A percentile compares a stretch with the other conserved stretches of the same genome.
These are phyloP conservation scores for Phrynosoma platyrhinos DNA, from an alignment of 2,113 vertebrate genomes.

Conservation along the genomic window DNA sequence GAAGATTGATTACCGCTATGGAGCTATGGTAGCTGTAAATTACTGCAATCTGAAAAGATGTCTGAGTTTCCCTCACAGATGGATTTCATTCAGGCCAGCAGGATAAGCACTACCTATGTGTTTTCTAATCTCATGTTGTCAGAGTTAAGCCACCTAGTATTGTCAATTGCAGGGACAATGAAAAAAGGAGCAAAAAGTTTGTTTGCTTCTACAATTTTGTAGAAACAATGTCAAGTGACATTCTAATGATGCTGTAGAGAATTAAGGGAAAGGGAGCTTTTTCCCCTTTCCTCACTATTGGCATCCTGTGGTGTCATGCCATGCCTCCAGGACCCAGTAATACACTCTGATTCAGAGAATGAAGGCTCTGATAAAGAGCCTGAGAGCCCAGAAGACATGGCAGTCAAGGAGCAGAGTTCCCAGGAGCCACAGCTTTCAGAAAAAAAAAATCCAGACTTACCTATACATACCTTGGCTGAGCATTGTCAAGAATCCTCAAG, in stretches of 20 bases:
- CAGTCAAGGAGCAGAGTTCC: no score
- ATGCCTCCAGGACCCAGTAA: no score
- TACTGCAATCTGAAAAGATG: conserved; percentile 51
- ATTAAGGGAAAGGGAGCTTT: background rate
- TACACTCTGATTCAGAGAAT: no score
- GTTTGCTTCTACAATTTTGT: background rate
- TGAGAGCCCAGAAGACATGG: no score
- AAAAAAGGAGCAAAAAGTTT: background rate
- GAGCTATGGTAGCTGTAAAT: conserved; percentile 28
- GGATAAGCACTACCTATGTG: conserved; percentile 6
- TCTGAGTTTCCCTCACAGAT: background rate
- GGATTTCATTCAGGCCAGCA: conserved; percentile 28
- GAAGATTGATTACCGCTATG: conserved; percentile 16
- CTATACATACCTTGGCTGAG: no score
- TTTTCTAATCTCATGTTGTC: conserved; percentile 33
- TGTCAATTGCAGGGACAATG: background rate
- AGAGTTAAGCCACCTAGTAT: conserved; percentile 2
- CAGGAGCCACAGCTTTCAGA: no score
- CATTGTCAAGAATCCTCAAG: no score
- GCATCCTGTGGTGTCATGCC: no score
- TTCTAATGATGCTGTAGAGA: conserved; percentile 8
- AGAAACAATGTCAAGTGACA: conserved; percentile 16
- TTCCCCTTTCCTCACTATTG: no score
- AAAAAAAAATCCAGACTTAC: no score
- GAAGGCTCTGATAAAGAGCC: no score